These are phyloP conservation scores for Sepioteuthis lessoniana DNA, from an alignment of 2,888 invertebrate species.

Conservation along the genomic window DNA sequence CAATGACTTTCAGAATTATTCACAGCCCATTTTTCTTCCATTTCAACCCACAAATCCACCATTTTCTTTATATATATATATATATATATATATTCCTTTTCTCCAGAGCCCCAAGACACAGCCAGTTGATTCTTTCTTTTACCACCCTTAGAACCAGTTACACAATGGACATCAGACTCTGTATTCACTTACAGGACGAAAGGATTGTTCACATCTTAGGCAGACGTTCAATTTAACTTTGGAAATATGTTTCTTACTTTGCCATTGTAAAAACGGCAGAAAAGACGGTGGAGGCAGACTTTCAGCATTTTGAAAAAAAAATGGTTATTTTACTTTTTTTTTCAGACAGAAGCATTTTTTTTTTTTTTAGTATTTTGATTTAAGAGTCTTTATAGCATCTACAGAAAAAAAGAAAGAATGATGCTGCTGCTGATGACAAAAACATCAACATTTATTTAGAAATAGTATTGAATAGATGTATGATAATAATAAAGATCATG, in stretches of 20 bases:
- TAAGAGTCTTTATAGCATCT: background rate
- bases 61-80: too few species aligned
- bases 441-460: background rate
- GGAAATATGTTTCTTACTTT: background rate
- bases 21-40: background rate
- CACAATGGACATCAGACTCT: conserved; percentile 20
- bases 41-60: background rate
- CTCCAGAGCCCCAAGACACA: background rate
- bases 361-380: background rate
- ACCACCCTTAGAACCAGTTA: background rate
- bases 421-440: background rate
- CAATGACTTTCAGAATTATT: background rate
- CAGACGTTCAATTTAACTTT: conserved; percentile 2
- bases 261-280: background rate
- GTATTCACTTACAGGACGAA: background rate
- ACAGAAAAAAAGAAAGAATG: background rate
- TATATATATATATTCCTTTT: background rate
- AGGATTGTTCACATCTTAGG: conserved; percentile 20
- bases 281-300: background rate
- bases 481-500: background rate
- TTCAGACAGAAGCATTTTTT: background rate
- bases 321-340: background rate
- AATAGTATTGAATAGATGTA: background rate
- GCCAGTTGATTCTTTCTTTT: conserved; percentile 14
- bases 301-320: background rate